Evolutionary conservation across 2,888 invertebrate genomes (phyloP).

Genomic region (Leucophenga montana): DNA sequence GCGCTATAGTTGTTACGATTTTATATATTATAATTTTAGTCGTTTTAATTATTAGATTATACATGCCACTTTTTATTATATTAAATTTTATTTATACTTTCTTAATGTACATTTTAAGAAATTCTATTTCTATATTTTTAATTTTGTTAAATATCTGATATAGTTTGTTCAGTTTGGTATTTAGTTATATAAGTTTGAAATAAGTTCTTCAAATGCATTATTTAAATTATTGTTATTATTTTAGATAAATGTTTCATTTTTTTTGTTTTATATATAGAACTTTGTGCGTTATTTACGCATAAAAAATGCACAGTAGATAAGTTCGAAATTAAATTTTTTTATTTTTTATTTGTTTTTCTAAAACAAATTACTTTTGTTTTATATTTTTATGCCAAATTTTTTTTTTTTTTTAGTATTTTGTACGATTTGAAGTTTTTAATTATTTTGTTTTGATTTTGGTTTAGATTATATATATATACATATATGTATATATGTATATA

Average conservation of each 20-base stretch:
- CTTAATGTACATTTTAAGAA: neutral
- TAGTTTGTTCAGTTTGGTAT: too few species aligned
- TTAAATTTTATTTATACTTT: neutral
- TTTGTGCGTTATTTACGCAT: too few species aligned
- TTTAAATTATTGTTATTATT: neutral
- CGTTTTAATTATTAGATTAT: neutral
- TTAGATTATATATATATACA: too few species aligned
- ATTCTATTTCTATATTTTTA: neutral
- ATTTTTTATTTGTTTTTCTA: too few species aligned
- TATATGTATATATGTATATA: too few species aligned
- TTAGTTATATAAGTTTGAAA: too few species aligned
- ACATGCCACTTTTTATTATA: too few species aligned
- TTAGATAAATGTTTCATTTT: too few species aligned
- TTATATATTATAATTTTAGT: too few species aligned
- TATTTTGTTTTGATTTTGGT: neutral
- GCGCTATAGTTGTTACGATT: constrained; percentile 3
- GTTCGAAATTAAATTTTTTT: too few species aligned
- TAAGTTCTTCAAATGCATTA: neutral
- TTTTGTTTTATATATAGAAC: too few species aligned
- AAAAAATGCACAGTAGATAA: too few species aligned
- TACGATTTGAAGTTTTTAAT: neutral
- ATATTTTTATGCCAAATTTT: neutral
- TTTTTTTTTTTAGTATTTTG: neutral
- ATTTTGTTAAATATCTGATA: neutral
- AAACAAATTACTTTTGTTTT: neutral